phyloP scores from a whole-genome alignment of 2,113 vertebrate genomes.

The Channa argus region DNA sequence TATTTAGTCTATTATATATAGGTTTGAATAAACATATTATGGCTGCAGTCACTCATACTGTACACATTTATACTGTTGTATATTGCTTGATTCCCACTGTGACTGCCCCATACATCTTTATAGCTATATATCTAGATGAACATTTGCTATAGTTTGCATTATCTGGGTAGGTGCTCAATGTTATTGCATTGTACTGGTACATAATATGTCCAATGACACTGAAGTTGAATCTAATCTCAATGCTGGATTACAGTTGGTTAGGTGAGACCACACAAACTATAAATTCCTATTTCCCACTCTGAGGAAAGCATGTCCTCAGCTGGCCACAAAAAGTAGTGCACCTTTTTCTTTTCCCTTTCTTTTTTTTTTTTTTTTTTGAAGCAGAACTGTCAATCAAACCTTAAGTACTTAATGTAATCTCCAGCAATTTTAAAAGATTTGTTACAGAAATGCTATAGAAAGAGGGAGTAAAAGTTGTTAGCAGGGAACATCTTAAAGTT shows the following conservation, averaged over 20 bases:
- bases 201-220: neutral
- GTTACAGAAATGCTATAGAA: too few relatives aligned
- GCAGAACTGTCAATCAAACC: constrained; percentile 18
- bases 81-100: neutral
- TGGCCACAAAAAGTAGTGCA: constrained; percentile 76
- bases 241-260: constrained; percentile 14
- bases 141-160: neutral
- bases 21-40: too few relatives aligned
- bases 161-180: neutral
- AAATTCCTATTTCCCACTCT: constrained; percentile 46
- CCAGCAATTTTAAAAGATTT: neutral
- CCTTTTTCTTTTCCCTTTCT: constrained; percentile 2
- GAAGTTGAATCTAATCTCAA: neutral
- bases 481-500: too few relatives aligned
- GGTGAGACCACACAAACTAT: constrained; percentile 15
- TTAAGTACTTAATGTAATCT: neutral
- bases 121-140: neutral
- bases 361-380: neutral
- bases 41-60: neutral
- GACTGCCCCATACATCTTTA: neutral
- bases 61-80: neutral
- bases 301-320: constrained; percentile 81
- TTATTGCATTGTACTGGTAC: neutral
- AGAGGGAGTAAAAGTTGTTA: too few relatives aligned
- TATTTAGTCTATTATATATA: too few relatives aligned